A percentile compares a stretch with the other conserved stretches of the same genome.
Evolutionary conservation across 2,797 vertebrate genomes (phyloP).

Genomic region (Silurus aristotelis): DNA sequence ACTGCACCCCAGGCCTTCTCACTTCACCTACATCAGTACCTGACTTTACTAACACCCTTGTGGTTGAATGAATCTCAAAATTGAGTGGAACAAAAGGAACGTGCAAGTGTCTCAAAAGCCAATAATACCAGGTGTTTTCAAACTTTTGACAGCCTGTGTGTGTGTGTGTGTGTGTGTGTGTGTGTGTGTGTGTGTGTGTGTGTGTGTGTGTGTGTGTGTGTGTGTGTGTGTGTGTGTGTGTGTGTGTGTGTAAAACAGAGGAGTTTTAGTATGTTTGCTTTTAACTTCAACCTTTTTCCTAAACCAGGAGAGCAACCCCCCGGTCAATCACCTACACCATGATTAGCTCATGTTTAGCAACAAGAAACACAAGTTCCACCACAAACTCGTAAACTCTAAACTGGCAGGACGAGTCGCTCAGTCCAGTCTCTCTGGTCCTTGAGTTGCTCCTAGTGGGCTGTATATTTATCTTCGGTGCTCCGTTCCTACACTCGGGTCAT

Average conservation of each 20-base stretch:
- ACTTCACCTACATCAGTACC: too few relatives aligned
- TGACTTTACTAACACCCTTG: too few relatives aligned
- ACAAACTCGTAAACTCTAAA: conserved; percentile 84
- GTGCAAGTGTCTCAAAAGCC: too few relatives aligned
- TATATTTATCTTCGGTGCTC: conserved; percentile 3
- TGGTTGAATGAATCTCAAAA: too few relatives aligned
- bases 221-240: too few relatives aligned
- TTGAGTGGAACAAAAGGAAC: too few relatives aligned
- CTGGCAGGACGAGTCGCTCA: conserved; percentile 86
- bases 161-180: too few relatives aligned
- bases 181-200: too few relatives aligned
- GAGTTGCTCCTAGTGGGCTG: not conserved
- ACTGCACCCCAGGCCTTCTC: too few relatives aligned
- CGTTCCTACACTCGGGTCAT: conserved; percentile 77
- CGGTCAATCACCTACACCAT: conserved; percentile 94
- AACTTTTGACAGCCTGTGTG: too few relatives aligned
- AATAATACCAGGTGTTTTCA: too few relatives aligned
- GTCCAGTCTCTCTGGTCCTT: conserved; percentile 26
- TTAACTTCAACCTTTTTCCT: conserved; percentile 94
- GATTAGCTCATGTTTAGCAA: conserved; percentile 99
- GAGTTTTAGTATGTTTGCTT: conserved; percentile 88
- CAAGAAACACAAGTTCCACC: conserved; percentile 93
- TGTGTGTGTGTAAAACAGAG: conserved; percentile 73
- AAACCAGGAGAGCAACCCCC: conserved; percentile 93
- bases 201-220: too few relatives aligned